Conservation (phyloP, 2,888 invertebrate genomes). For the Lithophane leautieri region DNA sequence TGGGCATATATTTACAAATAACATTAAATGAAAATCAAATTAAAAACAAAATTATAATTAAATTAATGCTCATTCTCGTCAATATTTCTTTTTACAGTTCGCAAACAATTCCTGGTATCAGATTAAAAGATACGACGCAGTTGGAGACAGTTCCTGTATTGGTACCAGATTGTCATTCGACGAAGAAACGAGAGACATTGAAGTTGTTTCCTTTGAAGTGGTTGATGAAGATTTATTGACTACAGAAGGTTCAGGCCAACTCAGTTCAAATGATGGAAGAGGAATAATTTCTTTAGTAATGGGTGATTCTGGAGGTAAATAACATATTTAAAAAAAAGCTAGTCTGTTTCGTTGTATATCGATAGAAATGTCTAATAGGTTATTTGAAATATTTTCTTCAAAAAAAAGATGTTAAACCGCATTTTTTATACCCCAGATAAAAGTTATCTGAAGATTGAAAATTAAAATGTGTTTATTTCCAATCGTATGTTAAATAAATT, state of each 20-base stretch:
- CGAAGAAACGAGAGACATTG: constrained; percentile 68
- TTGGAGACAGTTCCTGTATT: constrained; percentile 76
- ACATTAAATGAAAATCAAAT: too few species aligned
- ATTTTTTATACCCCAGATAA: too few species aligned
- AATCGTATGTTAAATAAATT: background rate
- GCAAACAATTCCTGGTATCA: constrained; percentile 86
- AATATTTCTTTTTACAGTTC: constrained; percentile 73
- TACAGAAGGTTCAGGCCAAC: constrained; percentile 76
- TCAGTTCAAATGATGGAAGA: constrained; percentile 74
- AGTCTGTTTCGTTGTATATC: background rate
- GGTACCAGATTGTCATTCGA: constrained; percentile 78
- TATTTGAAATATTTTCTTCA: background rate
- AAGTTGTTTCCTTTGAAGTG: constrained; percentile 83
- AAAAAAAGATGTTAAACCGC: too few species aligned
- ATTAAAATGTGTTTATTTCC: background rate
- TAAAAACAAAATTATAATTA: too few species aligned
- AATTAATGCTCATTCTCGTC: background rate
- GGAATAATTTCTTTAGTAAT: constrained; percentile 76
- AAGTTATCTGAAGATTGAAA: background rate
- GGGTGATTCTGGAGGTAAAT: constrained; percentile 70
- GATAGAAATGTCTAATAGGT: background rate
- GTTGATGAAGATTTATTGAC: constrained; percentile 75
- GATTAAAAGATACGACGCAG: constrained; percentile 80
- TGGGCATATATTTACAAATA: too few species aligned
- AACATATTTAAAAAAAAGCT: background rate